Evolutionary conservation across 2,113 vertebrate species (phyloP).

Genomic region (Pao palembangensis): DNA sequence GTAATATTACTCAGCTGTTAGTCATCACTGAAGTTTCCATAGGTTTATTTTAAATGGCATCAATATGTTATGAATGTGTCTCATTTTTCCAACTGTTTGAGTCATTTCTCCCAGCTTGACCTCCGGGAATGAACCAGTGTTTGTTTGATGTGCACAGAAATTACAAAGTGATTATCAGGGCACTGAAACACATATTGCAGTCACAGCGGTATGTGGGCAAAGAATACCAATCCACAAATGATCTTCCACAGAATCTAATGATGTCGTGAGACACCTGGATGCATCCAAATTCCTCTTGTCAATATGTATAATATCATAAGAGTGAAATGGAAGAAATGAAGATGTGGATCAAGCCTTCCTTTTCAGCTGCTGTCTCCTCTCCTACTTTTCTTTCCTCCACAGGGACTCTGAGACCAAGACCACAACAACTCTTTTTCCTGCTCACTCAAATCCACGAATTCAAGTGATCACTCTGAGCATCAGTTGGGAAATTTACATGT

Average conservation of each 20-base stretch:
- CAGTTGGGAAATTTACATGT: too few relatives aligned
- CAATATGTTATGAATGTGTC: conserved; percentile 1
- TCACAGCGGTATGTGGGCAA: not conserved
- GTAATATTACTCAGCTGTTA: too few relatives aligned
- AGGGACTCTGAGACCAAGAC: not conserved
- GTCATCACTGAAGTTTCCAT: too few relatives aligned
- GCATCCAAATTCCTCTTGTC: not conserved
- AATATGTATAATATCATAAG: not conserved
- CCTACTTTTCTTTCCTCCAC: not conserved
- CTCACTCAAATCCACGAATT: too few relatives aligned
- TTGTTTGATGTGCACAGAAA: conserved; percentile 10
- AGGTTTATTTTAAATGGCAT: conserved; percentile 6
- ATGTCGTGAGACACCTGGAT: not conserved
- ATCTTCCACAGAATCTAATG: not conserved
- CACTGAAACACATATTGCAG: not conserved
- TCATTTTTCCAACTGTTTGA: conserved; percentile 12
- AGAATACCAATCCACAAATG: not conserved
- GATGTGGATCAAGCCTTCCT: not conserved
- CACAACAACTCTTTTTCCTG: too few relatives aligned
- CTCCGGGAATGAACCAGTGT: conserved; percentile 8
- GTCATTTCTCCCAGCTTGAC: conserved; percentile 12
- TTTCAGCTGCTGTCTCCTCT: not conserved
- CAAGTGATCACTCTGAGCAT: too few relatives aligned
- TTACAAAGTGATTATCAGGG: conserved; percentile 3
- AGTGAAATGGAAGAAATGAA: not conserved